Evolutionary conservation across 2,888 invertebrate genomes (phyloP), one percentile per base, ranked within the genome.

Genomic region (Acanthosepion lycidas): DNA sequence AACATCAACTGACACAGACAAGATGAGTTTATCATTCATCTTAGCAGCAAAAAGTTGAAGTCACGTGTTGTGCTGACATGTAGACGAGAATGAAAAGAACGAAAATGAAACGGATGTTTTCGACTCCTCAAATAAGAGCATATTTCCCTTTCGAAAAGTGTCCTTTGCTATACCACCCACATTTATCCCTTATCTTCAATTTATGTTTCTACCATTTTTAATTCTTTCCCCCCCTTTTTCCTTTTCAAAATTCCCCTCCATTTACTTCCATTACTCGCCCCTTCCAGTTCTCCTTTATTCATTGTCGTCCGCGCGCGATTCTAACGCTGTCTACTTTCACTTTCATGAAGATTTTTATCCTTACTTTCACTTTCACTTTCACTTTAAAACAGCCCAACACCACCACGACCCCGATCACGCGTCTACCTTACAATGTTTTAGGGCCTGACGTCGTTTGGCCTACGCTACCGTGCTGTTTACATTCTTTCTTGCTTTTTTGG

Each of bases 281-380:
- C 78, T n/a, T 78, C n/a, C n/a, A 20, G 23, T 2, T n/a, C n/a
- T n/a, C n/a, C 12, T 78, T 78, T 33, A 33, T 78, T 33, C 78
- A 33, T 78, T 78, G 78, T 78, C 78, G 78, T 78, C 78, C n/a
- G 33, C 78, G 33, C 78, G 78, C 33, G 78, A n/a, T n/a, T 78
- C 33, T n/a, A 78, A 4, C 23, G 59, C 59, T 23, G 23, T 55
- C 20, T 20, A 78, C 78, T 78, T 78, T 78, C 78, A 78, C 78
- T 78, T 78, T 78, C 78, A n/a, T n/a, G n/a, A 78, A 78, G n/a
- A 78, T n/a, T n/a, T n/a, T 78, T 15, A 33, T 78, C 78, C n/a
- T n/a, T 78, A 59, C 59, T 59, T 59, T n/a, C 78, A 78, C n/a
- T 59, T 59, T n/a, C 78, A 78, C n/a, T n/a, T 78, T 78, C 78